A percentile compares a stretch with the other conserved stretches of the same genome.
These are phyloP conservation scores for Acrobasis suavella DNA, from an alignment of 2,888 invertebrate species.

Conservation along the genomic window DNA sequence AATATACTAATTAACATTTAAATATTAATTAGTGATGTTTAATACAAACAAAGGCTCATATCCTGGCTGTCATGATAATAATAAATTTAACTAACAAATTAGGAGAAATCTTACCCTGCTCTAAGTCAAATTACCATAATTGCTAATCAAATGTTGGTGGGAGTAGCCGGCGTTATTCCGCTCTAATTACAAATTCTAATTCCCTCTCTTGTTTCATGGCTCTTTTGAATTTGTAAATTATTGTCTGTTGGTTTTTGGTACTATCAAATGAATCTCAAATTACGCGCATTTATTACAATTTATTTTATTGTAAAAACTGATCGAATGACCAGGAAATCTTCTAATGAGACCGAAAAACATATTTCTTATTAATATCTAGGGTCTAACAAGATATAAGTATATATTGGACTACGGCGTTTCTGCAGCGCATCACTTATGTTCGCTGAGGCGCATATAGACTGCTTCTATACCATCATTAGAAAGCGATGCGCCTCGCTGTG, in stretches of 20 bases:
- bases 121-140: constrained; percentile 81
- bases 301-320: too few species aligned
- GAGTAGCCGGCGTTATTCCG: constrained; percentile 68
- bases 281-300: constrained; percentile 6
- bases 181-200: constrained; percentile 82
- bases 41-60: constrained; percentile 39
- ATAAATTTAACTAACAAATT: constrained; percentile 77
- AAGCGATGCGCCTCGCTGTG: too few species aligned
- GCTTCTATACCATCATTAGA: too few species aligned
- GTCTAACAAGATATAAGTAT: too few species aligned
- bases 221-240: constrained; percentile 81
- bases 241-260: constrained; percentile 57
- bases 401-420: too few species aligned
- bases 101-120: constrained; percentile 79
- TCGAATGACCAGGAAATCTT: too few species aligned
- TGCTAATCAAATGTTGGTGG: constrained; percentile 80
- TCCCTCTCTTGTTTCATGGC: constrained; percentile 78
- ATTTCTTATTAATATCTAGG: too few species aligned
- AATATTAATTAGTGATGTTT: neutral
- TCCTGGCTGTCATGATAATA: constrained; percentile 65
- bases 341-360: too few species aligned
- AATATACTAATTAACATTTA: too few species aligned
- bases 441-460: too few species aligned
- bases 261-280: constrained; percentile 65
- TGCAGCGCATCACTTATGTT: too few species aligned